Base-by-base conservation (phyloP, 2,797 vertebrate species). In the Gymnoscopelus braueri region DNA sequence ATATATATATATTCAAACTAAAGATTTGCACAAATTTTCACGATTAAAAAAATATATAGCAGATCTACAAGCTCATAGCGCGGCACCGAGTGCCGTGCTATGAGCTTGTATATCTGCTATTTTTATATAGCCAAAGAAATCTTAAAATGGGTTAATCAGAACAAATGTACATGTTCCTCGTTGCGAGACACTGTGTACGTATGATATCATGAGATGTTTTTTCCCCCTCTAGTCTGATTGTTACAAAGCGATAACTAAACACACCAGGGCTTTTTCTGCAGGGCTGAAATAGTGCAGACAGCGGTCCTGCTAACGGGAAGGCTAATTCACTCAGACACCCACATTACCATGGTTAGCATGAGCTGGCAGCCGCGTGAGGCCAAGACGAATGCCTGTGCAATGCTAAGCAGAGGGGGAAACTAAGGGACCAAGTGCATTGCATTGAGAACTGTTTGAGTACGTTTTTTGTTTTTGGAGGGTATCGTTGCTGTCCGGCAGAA, bases 281-380 rank as follows among this genome's bases (percentile, higher is more conserved):
- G 24, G 74, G 55, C 71, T 90, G 84, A 88, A 78, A 79, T 60
- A 82, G 78, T 81, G 79, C 89, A 90, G 87, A 71, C 83, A 68
- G 75, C 70, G 69, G 80, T 49, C 69, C 83, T 87, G 82, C 74
- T 85, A 91, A 85, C 79, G 80, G 78, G 81, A 82, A 80, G 67
- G 75, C 73, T 89, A 89, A 91, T 87, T 86, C 80, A 87, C 74
- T 84, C 67, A 83, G 87, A 92, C 89, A 89, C 66, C 68, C 82
- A 81, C 86, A 84, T 78, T 78, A 84, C 81, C 67, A 86, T 73
- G 65, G 82, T 85, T 82, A 82, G 84, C 77, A 80, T 64, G 81
- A 70, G 60, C 75, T 87, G 82, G 80, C 79, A 85, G 76, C 78
- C 72, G 56, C 62, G 51, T 60, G 29, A 62, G 72, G 69, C 74